These are phyloP conservation scores for Pluvialis apricaria DNA, from an alignment of 2,113 vertebrate species.

Conservation along the genomic window DNA sequence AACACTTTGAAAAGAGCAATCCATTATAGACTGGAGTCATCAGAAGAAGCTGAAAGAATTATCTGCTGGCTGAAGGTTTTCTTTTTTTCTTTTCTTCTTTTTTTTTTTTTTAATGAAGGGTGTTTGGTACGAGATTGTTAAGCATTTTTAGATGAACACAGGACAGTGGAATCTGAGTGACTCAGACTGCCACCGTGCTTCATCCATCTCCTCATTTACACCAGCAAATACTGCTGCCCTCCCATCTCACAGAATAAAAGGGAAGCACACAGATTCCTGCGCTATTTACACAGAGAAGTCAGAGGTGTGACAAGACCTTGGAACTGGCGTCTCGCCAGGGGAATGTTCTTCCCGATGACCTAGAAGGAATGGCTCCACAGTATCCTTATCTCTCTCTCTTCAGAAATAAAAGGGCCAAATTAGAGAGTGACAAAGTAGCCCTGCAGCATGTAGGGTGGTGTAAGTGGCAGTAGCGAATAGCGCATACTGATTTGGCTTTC, in stretches of 20 bases:
- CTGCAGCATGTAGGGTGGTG: neutral
- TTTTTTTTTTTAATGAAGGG: neutral
- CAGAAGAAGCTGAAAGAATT: conserved; percentile 40
- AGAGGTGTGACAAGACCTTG: conserved; percentile 54
- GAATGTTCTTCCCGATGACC: conserved; percentile 25
- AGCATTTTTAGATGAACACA: conserved; percentile 9
- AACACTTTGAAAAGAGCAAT: neutral
- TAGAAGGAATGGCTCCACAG: conserved; percentile 12
- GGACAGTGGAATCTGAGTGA: neutral
- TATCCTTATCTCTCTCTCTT: conserved; percentile 45
- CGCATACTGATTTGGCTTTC: neutral
- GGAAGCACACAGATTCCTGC: neutral
- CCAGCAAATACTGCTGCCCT: neutral
- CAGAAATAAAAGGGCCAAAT: conserved; percentile 40
- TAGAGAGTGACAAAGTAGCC: conserved; percentile 36
- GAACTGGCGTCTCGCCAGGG: conserved; percentile 1
- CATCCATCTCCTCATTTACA: conserved; percentile 51
- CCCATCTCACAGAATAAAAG: neutral
- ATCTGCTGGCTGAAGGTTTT: neutral
- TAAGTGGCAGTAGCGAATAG: neutral
- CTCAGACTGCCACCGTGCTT: conserved; percentile 36
- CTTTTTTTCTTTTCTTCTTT: neutral
- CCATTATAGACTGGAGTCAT: neutral
- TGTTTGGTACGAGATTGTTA: neutral
- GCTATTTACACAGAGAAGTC: conserved; percentile 59